phyloP scores from a whole-genome alignment of 2,113 vertebrate species.

The Rafetus swinhoei region DNA sequence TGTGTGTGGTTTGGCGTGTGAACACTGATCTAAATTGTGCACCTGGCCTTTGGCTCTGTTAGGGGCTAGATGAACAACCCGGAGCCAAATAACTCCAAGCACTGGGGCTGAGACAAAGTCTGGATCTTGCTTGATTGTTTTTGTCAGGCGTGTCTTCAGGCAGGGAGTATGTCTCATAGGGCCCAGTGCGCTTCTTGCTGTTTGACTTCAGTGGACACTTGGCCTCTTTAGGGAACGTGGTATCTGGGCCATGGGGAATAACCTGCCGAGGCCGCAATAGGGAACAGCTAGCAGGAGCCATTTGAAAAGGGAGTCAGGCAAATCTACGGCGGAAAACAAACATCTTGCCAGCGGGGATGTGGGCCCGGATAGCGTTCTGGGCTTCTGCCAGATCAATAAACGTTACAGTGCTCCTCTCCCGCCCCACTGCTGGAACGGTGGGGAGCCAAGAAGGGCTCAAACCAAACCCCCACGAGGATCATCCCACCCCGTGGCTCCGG shows the following conservation, averaged over 20 bases:
- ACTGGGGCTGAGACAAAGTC: neutral
- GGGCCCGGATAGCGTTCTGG: slow-evolving; percentile 15
- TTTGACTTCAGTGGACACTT: neutral
- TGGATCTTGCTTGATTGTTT: neutral
- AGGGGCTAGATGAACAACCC: neutral
- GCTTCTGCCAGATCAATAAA: neutral
- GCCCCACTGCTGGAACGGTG: neutral
- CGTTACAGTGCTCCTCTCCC: neutral
- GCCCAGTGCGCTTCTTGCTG: neutral
- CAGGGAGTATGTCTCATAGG: neutral
- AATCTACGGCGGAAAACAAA: neutral
- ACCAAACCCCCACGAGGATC: neutral
- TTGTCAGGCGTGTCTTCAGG: neutral
- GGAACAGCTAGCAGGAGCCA: neutral
- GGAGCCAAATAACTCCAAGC: neutral
- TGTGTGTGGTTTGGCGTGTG: neutral
- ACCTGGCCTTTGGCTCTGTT: neutral
- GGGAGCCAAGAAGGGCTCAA: neutral
- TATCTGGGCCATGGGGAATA: neutral
- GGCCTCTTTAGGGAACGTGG: no score
- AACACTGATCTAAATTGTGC: neutral
- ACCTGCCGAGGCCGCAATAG: neutral
- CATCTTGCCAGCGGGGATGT: neutral
- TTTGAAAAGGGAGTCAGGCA: neutral
- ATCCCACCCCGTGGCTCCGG: neutral